phyloP scores from a whole-genome alignment of 35 echinoderm and acorn worm species.

The Hemicentrotus pulcherrimus region DNA sequence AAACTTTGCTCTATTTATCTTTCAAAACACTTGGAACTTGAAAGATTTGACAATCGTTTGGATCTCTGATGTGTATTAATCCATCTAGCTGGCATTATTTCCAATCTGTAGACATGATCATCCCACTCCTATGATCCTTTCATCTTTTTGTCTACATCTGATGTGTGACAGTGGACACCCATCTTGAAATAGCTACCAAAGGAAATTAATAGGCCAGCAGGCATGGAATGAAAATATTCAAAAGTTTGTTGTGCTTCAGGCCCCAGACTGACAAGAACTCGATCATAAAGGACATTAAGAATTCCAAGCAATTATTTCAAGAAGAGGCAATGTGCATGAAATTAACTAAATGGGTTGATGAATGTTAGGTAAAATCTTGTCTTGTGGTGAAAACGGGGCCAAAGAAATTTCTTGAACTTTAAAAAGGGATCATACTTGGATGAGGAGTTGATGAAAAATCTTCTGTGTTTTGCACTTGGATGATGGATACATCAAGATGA shows the following conservation, averaged over 20 bases:
- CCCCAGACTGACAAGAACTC: not conserved
- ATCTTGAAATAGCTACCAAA: not conserved
- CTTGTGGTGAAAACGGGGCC: not conserved
- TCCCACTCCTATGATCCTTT: not conserved
- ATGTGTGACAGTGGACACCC: not conserved
- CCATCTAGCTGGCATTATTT: not conserved
- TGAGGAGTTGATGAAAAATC: not conserved
- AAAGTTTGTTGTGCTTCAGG: not conserved
- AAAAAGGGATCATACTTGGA: not conserved
- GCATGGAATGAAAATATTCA: not conserved
- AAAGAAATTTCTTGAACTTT: not conserved
- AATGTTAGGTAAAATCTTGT: not conserved
- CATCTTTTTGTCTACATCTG: not conserved
- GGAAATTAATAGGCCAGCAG: not conserved
- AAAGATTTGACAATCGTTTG: not conserved
- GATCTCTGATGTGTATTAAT: not conserved
- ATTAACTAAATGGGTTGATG: not conserved
- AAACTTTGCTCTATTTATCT: not conserved
- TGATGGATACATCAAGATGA: not conserved
- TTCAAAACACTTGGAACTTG: not conserved
- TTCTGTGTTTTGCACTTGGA: not conserved
- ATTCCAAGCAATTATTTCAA: not conserved
- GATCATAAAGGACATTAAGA: not conserved
- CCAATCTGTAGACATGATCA: not conserved
- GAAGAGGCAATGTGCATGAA: not conserved